phyloP scores from a whole-genome alignment of 2,113 vertebrate genomes.

The Cyanistes caeruleus region DNA sequence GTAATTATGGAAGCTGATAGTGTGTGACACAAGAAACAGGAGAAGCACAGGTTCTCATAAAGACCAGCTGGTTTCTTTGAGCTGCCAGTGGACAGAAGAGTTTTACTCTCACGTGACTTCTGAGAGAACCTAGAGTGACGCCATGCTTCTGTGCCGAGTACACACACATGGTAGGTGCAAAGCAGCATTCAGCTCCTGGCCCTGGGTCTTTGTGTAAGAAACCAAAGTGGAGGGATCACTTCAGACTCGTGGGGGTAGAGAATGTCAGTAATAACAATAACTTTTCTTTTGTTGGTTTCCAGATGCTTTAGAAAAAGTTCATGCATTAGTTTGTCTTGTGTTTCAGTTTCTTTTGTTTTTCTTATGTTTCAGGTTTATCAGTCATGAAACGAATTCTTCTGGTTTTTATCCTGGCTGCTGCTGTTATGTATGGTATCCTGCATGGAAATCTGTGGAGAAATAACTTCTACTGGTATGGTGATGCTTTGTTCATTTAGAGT shows the following conservation, averaged over 20 bases:
- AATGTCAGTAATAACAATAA: neutral
- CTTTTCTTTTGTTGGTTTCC: neutral
- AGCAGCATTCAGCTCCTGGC: neutral
- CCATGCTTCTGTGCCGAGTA: neutral
- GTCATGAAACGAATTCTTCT: conserved; percentile 69
- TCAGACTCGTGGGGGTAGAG: neutral
- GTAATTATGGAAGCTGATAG: neutral
- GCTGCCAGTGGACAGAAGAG: neutral
- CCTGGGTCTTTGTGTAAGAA: neutral
- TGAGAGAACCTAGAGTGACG: neutral
- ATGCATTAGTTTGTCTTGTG: neutral
- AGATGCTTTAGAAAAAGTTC: neutral
- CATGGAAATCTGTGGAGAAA: conserved; percentile 68
- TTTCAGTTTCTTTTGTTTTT: neutral
- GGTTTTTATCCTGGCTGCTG: conserved; percentile 62
- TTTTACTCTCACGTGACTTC: neutral
- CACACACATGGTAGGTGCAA: neutral
- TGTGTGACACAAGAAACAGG: neutral
- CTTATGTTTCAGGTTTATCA: conserved; percentile 37
- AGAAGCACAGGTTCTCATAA: neutral
- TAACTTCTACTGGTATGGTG: conserved; percentile 61
- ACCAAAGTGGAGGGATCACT: neutral
- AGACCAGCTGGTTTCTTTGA: neutral
- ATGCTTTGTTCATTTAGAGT: neutral
- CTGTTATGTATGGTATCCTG: conserved; percentile 66